Base-by-base conservation (phyloP, 1,140 invertebrate genomes). In the Pectinophora gossypiella region DNA sequence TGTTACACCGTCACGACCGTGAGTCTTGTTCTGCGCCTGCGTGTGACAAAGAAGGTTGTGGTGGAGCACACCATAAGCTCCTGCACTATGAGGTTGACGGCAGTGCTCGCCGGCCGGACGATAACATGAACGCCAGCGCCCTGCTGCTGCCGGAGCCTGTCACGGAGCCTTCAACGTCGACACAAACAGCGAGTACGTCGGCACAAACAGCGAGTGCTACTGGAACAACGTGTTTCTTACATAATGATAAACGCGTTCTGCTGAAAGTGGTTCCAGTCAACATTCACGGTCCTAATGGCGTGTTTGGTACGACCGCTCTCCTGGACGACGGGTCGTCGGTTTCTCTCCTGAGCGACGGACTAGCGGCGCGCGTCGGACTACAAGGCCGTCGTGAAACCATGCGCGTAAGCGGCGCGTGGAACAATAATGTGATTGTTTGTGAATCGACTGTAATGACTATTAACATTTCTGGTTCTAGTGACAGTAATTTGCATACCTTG, bases 281-380 rank as follows among this genome's bases (percentile, higher is more conserved):
- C 12, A 22, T 54, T 6, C 23, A 54, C 6, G n/a, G 12, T 5
- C 19, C 19, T 12, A 18, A 21, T 16, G 51, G 51, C 18, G 40
- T 42, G 7, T 38, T 53, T 2, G 10, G 23, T 12, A 47, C 18
- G 9, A 38, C 1, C 6, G 51, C 51, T 9, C 22, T 53, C 4
- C 19, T 53, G 6, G 51, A 53, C 16, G 44, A 53, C 32, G 51
- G 51, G 2, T 53, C 51, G 3, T 38, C 51, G 2, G 51, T 53
- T 10, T 38, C 43, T 3, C 4, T 45, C 5, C 19, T 45, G 3
- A 21, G 43, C 12, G 20, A 2, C 19, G 43, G 1, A 19, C 19
- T 53, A 1, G 51, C 51, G 10, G 3, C 3, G 19, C 21, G 1
- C 13, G 19, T 1, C 43, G n/a, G n/a, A n/a, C n/a, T n/a, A n/a